Conservation (phyloP, 2,113 vertebrate species). For the Pseudorhombus dupliciocellatus region DNA sequence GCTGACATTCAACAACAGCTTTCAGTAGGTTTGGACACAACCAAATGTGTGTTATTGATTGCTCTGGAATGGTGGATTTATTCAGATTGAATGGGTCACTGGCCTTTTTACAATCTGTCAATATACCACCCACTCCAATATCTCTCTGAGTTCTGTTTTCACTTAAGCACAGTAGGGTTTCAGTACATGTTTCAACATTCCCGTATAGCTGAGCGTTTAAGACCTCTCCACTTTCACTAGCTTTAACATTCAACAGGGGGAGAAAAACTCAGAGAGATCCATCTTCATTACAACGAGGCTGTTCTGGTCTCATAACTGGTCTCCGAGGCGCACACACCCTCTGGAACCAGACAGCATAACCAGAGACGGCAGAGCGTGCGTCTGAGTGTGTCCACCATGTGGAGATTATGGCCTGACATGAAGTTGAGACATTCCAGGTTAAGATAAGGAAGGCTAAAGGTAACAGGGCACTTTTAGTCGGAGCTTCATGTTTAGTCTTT, state of each 20-base stretch:
- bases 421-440: conserved; percentile 57
- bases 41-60: not conserved
- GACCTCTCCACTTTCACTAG: conserved; percentile 10
- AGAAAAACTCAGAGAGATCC: conserved; percentile 36
- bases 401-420: conserved; percentile 62
- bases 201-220: conserved; percentile 10
- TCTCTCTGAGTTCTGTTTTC: conserved; percentile 1
- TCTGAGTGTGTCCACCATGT: conserved; percentile 41
- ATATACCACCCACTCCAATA: not conserved
- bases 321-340: conserved; percentile 21
- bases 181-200: not conserved
- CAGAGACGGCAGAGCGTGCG: conserved; percentile 16
- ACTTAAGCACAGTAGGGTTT: conserved; percentile 12
- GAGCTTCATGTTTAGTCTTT: conserved; percentile 35
- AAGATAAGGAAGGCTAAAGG: conserved; percentile 56
- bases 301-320: conserved; percentile 29
- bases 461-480: conserved; percentile 28
- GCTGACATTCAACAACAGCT: conserved; percentile 17
- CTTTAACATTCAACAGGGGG: conserved; percentile 8
- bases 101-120: not conserved
- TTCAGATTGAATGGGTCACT: not conserved
- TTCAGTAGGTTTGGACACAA: conserved; percentile 13
- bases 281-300: conserved; percentile 56
- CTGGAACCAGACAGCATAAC: conserved; percentile 25
- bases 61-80: not conserved